A percentile compares a stretch with the other conserved stretches of the same genome.
phyloP scores from a whole-genome alignment of 2,797 vertebrate species.

The Micromesistius poutassou region DNA sequence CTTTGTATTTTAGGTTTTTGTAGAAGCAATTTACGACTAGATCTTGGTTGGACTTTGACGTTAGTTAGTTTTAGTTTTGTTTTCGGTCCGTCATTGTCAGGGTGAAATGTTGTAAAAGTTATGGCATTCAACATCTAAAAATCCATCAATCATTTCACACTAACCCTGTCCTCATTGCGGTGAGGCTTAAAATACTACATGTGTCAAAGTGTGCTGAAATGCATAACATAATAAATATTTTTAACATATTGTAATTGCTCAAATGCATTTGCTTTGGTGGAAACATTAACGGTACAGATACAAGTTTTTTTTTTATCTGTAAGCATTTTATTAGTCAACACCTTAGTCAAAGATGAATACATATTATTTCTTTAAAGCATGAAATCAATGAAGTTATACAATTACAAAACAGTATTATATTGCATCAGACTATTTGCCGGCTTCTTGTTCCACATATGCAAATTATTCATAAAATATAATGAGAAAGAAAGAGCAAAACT shows the following conservation, averaged over 20 bases:
- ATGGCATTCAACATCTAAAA: too few species aligned
- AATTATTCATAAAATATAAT: not conserved
- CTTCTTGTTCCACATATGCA: not conserved
- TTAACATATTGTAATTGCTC: not conserved
- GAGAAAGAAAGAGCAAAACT: not conserved
- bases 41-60: not conserved
- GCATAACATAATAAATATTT: not conserved
- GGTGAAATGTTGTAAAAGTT: too few species aligned
- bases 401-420: not conserved
- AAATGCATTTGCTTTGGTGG: not conserved
- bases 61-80: too few species aligned
- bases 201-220: not conserved
- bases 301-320: not conserved
- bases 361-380: not conserved
- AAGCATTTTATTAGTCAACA: not conserved
- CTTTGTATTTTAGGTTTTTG: not conserved
- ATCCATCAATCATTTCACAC: too few species aligned
- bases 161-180: too few species aligned
- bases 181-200: too few species aligned
- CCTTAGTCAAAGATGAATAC: not conserved
- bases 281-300: not conserved
- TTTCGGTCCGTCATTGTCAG: too few species aligned
- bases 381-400: not conserved
- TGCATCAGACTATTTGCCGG: not conserved
- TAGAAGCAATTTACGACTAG: not conserved